Conservation (phyloP, 2,888 invertebrate genomes). For the Pterobdella sp. region DNA sequence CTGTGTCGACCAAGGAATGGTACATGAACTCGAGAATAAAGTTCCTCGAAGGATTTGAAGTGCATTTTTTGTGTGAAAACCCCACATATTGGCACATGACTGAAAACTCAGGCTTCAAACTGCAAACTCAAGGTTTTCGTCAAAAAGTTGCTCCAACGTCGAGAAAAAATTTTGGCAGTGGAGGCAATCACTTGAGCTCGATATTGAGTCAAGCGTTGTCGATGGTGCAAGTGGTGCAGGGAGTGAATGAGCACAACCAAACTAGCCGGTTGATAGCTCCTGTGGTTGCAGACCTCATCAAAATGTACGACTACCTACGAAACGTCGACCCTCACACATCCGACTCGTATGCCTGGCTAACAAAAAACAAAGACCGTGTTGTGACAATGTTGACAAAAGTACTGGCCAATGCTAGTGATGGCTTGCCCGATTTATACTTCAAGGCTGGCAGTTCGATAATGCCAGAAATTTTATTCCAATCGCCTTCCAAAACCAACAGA, state of each 20-base stretch:
- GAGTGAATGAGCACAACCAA: slow-evolving; percentile 37
- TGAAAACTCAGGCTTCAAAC: slow-evolving; percentile 38
- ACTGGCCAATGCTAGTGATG: slow-evolving; percentile 39
- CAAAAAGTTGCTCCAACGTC: slow-evolving; percentile 9
- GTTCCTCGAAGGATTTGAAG: slow-evolving; percentile 41
- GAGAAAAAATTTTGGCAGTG: slow-evolving; percentile 12
- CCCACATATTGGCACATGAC: slow-evolving; percentile 40
- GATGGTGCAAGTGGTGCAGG: slow-evolving; percentile 40
- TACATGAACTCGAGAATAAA: slow-evolving; percentile 38
- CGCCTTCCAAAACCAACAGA: slow-evolving; percentile 36
- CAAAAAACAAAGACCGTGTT: slow-evolving; percentile 40
- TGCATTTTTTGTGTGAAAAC: slow-evolving; percentile 40
- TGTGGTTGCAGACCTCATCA: slow-evolving; percentile 38
- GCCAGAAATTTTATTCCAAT: slow-evolving; percentile 38
- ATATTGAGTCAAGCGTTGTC: slow-evolving; percentile 38
- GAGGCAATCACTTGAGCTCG: slow-evolving; percentile 36
- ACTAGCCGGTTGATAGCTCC: slow-evolving; percentile 38
- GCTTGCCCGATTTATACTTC: slow-evolving; percentile 40
- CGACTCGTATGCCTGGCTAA: slow-evolving; percentile 39
- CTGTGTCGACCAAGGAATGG: slow-evolving; percentile 39
- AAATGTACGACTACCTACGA: slow-evolving; percentile 40
- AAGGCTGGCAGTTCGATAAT: slow-evolving; percentile 39
- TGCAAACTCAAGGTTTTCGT: slow-evolving; percentile 33
- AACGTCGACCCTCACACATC: slow-evolving; percentile 37
- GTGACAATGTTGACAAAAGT: slow-evolving; percentile 41